A percentile compares a stretch with the other conserved stretches of the same genome.
These are phyloP conservation scores for Limosa lapponica DNA, from an alignment of 2,797 vertebrate genomes.

Conservation along the genomic window DNA sequence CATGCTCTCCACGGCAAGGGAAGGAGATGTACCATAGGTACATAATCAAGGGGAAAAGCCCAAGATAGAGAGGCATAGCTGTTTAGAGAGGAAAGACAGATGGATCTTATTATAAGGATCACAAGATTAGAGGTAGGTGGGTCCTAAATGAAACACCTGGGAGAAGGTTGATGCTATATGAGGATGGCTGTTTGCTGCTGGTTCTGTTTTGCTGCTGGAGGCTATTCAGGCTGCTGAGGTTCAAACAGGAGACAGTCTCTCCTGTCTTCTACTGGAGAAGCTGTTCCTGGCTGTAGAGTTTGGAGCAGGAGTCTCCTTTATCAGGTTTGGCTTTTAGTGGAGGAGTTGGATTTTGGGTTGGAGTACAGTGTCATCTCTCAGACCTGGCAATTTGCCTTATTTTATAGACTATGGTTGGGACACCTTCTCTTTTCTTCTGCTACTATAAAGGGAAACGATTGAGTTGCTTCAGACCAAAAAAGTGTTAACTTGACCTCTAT, in stretches of 20 bases:
- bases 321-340: background rate
- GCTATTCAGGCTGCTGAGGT: background rate
- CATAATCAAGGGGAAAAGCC: background rate
- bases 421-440: background rate
- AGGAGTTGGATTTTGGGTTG: background rate
- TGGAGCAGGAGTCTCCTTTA: background rate
- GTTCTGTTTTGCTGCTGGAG: background rate
- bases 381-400: background rate
- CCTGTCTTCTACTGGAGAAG: background rate
- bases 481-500: background rate
- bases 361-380: background rate
- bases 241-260: background rate
- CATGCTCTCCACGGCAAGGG: background rate
- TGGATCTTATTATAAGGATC: background rate
- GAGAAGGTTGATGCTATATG: background rate
- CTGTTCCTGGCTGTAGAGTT: background rate
- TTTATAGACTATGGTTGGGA: background rate
- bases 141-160: background rate
- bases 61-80: background rate
- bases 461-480: background rate
- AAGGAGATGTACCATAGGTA: background rate
- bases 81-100: background rate
- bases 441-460: background rate
- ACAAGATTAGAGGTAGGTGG: accelerated
- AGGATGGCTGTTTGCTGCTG: background rate